These are phyloP conservation scores for Bombus ignitus DNA, from an alignment of 1,140 invertebrate genomes.

Conservation along the genomic window DNA sequence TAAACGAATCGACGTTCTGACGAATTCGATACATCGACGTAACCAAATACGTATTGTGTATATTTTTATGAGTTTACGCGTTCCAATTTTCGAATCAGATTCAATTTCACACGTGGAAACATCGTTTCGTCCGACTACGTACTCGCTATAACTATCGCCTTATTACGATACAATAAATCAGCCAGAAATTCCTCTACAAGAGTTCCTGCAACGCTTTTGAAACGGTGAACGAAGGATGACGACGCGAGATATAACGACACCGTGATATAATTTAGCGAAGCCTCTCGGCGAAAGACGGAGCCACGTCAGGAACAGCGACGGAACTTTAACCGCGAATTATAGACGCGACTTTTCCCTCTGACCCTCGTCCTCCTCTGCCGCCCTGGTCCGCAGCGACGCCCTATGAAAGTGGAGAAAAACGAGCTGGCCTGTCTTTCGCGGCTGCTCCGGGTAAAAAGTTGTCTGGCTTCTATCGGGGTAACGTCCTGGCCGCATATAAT, in stretches of 20 bases:
- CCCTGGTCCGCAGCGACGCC: neutral
- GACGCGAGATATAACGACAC: neutral
- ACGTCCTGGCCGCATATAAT: constrained; percentile 64
- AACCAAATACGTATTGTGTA: too few species aligned
- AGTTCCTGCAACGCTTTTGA: too few species aligned
- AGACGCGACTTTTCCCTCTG: constrained; percentile 40
- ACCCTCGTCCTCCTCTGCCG: too few species aligned
- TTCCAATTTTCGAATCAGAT: too few species aligned
- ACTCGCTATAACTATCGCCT: too few species aligned
- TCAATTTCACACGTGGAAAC: too few species aligned
- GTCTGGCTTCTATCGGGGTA: constrained; percentile 59
- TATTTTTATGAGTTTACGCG: too few species aligned
- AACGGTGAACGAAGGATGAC: neutral
- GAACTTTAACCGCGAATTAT: constrained; percentile 52
- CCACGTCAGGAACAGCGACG: constrained; percentile 32
- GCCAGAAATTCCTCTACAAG: too few species aligned
- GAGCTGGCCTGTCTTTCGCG: constrained; percentile 48
- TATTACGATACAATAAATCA: too few species aligned
- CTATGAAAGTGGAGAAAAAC: constrained; percentile 29
- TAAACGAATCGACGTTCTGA: too few species aligned
- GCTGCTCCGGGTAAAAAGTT: constrained; percentile 53
- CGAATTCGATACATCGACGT: too few species aligned
- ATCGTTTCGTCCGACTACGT: too few species aligned
- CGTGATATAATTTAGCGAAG: constrained; percentile 27
- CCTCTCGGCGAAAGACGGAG: constrained; percentile 15